Evolutionary conservation across 2,888 invertebrate genomes (phyloP).

Genomic region (Clunio marinus): DNA sequence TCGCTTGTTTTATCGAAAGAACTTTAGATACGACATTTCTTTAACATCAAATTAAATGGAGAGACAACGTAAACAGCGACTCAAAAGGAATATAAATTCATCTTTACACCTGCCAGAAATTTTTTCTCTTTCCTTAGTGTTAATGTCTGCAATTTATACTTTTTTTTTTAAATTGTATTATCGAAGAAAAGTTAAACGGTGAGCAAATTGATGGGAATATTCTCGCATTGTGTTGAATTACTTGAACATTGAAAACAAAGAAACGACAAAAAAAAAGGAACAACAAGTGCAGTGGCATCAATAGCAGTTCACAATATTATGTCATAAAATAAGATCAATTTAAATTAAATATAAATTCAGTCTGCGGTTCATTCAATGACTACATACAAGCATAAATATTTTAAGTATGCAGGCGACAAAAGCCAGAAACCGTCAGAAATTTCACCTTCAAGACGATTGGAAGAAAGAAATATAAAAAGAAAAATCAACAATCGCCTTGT

Average conservation of each 20-base stretch:
- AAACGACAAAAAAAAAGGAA: not conserved
- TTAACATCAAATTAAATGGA: not conserved
- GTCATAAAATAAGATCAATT: conserved; percentile 20
- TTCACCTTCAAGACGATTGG: not conserved
- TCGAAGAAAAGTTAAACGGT: not conserved
- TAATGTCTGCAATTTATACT: conserved; percentile 15
- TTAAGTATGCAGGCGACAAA: not conserved
- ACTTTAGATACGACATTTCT: not conserved
- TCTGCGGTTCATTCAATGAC: not conserved
- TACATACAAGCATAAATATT: no score
- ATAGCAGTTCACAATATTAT: conserved; percentile 16
- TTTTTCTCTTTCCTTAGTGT: not conserved
- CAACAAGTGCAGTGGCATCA: conserved; percentile 11
- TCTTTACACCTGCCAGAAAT: conserved; percentile 11
- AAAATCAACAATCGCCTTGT: not conserved
- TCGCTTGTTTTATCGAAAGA: not conserved
- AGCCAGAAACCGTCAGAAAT: not conserved
- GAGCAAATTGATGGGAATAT: not conserved
- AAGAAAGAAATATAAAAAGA: no score
- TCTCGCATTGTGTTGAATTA: no score
- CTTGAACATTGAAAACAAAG: not conserved
- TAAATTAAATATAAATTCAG: conserved; percentile 12
- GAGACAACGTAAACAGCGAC: not conserved
- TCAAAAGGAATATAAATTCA: not conserved
- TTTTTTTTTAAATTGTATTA: conserved; percentile 6